These are phyloP conservation scores for Montifringilla adamsi DNA, from an alignment of 2,113 vertebrate species.

Conservation along the genomic window DNA sequence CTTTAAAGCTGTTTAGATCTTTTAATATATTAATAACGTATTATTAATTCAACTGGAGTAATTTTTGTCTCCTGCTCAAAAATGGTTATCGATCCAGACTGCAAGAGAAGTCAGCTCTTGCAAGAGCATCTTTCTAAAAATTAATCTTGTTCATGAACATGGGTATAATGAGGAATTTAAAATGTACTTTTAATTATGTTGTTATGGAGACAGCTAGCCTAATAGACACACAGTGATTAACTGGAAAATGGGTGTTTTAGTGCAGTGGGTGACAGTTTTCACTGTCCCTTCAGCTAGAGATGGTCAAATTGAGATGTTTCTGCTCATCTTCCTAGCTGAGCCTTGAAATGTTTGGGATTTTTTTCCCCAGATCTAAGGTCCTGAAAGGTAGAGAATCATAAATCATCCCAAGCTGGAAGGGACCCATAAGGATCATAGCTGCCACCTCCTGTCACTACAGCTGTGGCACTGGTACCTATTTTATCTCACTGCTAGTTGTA, in stretches of 20 bases:
- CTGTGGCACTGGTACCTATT: accelerated
- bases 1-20: neutral
- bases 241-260: neutral
- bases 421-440: accelerated
- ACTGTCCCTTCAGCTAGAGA: neutral
- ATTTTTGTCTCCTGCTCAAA: neutral
- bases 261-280: neutral
- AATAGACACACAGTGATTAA: neutral
- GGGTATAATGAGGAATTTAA: neutral
- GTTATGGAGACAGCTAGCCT: neutral
- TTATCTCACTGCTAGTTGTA: neutral
- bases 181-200: neutral
- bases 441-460: neutral
- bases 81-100: neutral
- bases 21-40: neutral
- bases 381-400: neutral
- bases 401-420: neutral
- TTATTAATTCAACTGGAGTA: neutral
- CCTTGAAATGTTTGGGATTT: neutral
- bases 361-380: neutral
- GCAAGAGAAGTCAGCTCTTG: neutral
- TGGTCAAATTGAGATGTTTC: neutral
- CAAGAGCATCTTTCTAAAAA: neutral
- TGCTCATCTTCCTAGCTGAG: neutral
- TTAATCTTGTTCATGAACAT: neutral